Evolutionary conservation across 1,140 invertebrate genomes (phyloP), one percentile per base, ranked within the genome.

Genomic region (Diorhabda sublineata): DNA sequence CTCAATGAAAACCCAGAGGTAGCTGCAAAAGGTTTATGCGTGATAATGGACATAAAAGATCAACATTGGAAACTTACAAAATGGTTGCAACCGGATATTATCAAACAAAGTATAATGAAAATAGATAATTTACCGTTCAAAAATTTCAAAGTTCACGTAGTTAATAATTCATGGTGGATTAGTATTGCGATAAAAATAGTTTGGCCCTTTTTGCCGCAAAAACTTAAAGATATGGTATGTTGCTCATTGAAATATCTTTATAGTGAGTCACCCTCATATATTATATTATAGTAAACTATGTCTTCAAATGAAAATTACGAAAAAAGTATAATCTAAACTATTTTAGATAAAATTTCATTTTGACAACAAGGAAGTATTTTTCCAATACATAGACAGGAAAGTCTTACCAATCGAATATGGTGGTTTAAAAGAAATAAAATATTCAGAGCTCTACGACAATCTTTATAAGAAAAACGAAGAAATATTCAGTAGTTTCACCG

Each of bases 31-130:
- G 82, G 82, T 5, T 58, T 82, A 2, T 77, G 79, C 62, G 73
- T 78, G 42, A 74, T 83, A n/a, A 65, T 82, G 5, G 82, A 83
- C 69, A 75, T 82, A 52, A 73, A 73, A 3, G 69, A 75, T 70
- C 70, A 76, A 47, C 73, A 77, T 3, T 81, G 74, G 75, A 78
- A 73, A 68, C 67, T 80, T 61, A 56, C 81, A 5, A 75, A 76
- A 62, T 82, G 79, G 76, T 70, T 81, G 8, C 81, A 80, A 11
- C 80, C 80, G 0, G 56, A 67, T 2, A 81, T 80, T 61, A 69
- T 80, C 9, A 76, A 73, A 69, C 69, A 76, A 42, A 70, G 67
- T 60, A 66, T 77, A 26, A 75, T 67, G 59, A 80, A 80, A 71
- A 68, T 79, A 42, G 77, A 81, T 60, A 66, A 66, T 44, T 66